Evolutionary conservation across 2,797 vertebrate species (phyloP), one percentile per base, ranked within the genome.

Genomic region (Sebastes melanostomus): DNA sequence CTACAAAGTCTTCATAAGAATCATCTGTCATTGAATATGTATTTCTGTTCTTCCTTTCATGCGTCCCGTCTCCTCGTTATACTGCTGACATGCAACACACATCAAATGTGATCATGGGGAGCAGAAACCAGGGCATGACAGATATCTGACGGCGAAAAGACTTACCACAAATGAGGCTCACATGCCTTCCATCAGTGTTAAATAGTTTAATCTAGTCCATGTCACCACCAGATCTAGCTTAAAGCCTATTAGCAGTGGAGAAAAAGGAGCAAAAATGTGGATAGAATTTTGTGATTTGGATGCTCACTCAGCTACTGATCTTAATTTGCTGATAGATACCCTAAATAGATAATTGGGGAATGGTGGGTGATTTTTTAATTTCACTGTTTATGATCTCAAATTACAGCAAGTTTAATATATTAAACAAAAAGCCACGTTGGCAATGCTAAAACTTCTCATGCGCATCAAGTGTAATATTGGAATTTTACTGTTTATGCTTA

Each of bases 71-170:
- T 73, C 22, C 58, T 85, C 72, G 73, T 89, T 85, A 52, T 68
- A 42, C 73, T 38, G 13, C 60, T 77, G 84, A 76, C 46, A 72
- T 66, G 68, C 52, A 76, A 55, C 72, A 60, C 32, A 80, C 76
- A 79, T 78, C 63, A 86, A 74, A 78, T 68, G 56, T 65, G 68
- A 81, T 81, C 63, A 75, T 4, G 52, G 71, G 54, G 54, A 82
- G 76, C 6, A 70, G 82, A 78, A 80, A 81, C 25, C 30, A 73
- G 80, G 68, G 30, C 66, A 61, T 10, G 66, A 68, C 70, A 55
- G 54, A 83, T 68, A 80, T 80, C n/a, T 71, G 55, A 78, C 38
- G 58, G 56, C 54, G 36, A n/a, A 72, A 66, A 82, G 46, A 77
- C 16, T 29, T 29, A 24, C 24, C 38, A 66, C 36, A 67, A 73